Base-by-base conservation (phyloP, 1,140 invertebrate genomes). In the Frieseomelitta varia region DNA sequence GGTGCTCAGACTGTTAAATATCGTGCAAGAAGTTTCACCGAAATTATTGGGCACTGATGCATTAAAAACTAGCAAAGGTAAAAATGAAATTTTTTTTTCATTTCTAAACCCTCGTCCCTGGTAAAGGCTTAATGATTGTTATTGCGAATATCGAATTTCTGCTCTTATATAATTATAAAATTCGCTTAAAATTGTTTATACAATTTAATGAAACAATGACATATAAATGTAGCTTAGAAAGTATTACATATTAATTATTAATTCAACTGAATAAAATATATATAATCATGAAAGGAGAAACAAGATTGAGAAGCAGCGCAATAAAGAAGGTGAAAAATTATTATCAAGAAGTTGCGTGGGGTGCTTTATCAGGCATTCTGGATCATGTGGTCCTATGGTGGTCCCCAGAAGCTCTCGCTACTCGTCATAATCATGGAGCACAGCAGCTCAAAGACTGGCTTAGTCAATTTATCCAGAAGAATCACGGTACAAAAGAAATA, bases 321-420 rank as follows among this genome's bases (percentile, higher is more conserved):
- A 85, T 95, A 76, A 93, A 91, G 77, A 96, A 94, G 91, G 93
- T 95, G 39, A 90, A 92, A 67, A 95, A 95, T 84, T 96, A 96
- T 78, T 97, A 96, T 76, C 94, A 96, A 87, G 95, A 96, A 87
- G 92, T 96, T 12, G 91, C 97, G 27, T 97, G 97, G 97, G 96
- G 96, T 3, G 96, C 97, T 85, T 96, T 97, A 8, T 97, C 97
- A 8, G 96, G 96, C 67, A 97, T 96, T 91, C 93, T 97, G 71
- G 97, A 98, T 91, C 97, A 98, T 87, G 96, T 97, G 11, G 94
- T 98, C n/a, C 94, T 98, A 1, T 98, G 97, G 97, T 97, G 97
- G 97, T 96, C 96, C 12, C 92, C 96, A 2, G 96, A 96, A 83
- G 96, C 97, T 0, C 94, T 97, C 12, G 96, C 96, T 30, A 95